Conservation (phyloP, 2,888 invertebrate species). For the Drosophila meridionalis region DNA sequence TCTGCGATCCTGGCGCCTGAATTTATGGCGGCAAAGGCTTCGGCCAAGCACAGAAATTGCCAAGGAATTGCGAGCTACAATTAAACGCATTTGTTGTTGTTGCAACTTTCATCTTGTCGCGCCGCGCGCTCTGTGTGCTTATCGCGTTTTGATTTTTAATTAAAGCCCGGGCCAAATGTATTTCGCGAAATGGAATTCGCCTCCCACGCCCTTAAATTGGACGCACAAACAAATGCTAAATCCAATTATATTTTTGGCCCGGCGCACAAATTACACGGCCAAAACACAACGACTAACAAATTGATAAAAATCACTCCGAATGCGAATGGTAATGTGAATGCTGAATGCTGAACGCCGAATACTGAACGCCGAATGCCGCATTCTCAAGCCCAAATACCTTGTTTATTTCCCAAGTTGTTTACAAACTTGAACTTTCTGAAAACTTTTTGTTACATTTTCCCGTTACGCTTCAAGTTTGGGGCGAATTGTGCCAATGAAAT, state of each 20-base stretch:
- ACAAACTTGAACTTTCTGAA: conserved; percentile 56
- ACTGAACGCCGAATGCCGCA: background rate
- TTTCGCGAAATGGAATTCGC: conserved; percentile 66
- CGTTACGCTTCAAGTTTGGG: conserved; percentile 4
- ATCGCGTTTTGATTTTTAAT: conserved; percentile 77
- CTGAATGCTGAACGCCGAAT: background rate
- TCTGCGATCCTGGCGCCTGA: conserved; percentile 54
- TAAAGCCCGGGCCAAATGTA: conserved; percentile 64
- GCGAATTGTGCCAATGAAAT: background rate
- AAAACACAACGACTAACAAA: conserved; percentile 38
- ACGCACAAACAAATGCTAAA: conserved; percentile 53
- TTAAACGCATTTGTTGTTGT: conserved; percentile 32
- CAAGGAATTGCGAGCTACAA: conserved; percentile 39
- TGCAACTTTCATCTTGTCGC: conserved; percentile 56
- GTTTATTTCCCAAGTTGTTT: conserved; percentile 43
- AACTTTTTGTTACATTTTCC: conserved; percentile 49
- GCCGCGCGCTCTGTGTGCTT: conserved; percentile 59
- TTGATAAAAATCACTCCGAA: conserved; percentile 69
- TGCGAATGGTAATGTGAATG: conserved; percentile 11
- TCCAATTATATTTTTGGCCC: conserved; percentile 64
- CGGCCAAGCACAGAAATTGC: conserved; percentile 68
- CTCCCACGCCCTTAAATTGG: conserved; percentile 67
- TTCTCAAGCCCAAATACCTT: conserved; percentile 1
- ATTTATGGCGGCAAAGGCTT: conserved; percentile 69
- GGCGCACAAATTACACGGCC: conserved; percentile 52